These are phyloP conservation scores for Apteryx owenii DNA, from an alignment of 2,113 vertebrate genomes.

Conservation along the genomic window DNA sequence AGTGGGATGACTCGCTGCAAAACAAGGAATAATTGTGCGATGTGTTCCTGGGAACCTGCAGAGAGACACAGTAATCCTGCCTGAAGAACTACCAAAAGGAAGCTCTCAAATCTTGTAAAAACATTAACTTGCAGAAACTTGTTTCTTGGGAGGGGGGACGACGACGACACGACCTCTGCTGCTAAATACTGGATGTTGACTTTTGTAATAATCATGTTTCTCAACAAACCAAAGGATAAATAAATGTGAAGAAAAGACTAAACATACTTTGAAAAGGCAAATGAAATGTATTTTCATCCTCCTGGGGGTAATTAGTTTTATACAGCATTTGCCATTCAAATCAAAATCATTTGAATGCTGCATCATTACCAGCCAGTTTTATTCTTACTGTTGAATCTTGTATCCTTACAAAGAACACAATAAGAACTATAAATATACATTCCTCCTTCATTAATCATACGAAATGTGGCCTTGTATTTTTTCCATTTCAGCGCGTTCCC, in stretches of 20 bases:
- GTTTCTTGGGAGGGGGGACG: not conserved
- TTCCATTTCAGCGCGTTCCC: constrained; percentile 15
- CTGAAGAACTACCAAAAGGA: not conserved
- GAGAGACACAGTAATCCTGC: not conserved
- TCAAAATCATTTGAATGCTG: not conserved
- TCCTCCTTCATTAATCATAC: not conserved
- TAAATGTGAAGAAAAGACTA: not conserved
- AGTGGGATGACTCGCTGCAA: not conserved
- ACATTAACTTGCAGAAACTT: not conserved
- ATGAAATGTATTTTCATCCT: not conserved
- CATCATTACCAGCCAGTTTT: not conserved
- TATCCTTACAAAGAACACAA: not conserved
- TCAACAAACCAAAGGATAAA: not conserved
- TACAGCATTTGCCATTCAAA: constrained; percentile 33
- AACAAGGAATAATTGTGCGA: accelerated
- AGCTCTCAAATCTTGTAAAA: not conserved
- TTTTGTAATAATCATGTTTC: not conserved
- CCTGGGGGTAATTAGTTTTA: not conserved
- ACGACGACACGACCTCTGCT: not conserved
- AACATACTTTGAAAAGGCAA: not conserved
- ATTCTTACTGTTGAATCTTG: not conserved
- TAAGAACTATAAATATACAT: not conserved
- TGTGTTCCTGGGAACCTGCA: not conserved
- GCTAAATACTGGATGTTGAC: accelerated
- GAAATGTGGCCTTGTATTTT: not conserved